phyloP scores from a whole-genome alignment of 2,888 invertebrate genomes.

The Odontocerum albicorne region DNA sequence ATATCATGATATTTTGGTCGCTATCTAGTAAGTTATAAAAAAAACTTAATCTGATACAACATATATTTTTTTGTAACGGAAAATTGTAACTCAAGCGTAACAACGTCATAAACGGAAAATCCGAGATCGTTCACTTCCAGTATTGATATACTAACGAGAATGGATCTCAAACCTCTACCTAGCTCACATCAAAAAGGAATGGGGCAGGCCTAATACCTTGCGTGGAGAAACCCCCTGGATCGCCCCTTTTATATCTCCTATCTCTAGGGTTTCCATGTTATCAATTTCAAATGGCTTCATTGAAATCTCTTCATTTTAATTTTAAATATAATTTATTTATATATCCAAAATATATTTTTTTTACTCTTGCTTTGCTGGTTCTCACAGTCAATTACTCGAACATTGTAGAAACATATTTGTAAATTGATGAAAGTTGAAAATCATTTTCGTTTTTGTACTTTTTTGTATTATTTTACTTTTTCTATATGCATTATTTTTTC shows the following conservation, averaged over 20 bases:
- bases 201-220: slow-evolving; percentile 2
- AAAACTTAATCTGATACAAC: too few relatives aligned
- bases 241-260: neutral
- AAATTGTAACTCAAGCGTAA: neutral
- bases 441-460: too few relatives aligned
- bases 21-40: too few relatives aligned
- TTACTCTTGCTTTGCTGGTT: too few relatives aligned
- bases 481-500: too few relatives aligned
- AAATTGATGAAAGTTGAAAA: too few relatives aligned
- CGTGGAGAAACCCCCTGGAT: neutral
- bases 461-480: too few relatives aligned
- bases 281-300: neutral
- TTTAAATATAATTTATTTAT: neutral
- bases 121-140: slow-evolving; percentile 28
- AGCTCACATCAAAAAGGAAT: slow-evolving; percentile 7
- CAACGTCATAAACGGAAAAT: slow-evolving; percentile 27
- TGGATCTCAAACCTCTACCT: slow-evolving; percentile 13
- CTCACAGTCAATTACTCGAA: too few relatives aligned
- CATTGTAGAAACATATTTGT: too few relatives aligned
- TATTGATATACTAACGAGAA: slow-evolving; percentile 22
- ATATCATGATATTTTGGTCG: too few relatives aligned
- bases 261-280: neutral
- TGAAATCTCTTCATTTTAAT: neutral
- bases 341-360: too few relatives aligned
- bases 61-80: too few relatives aligned